Conservation (phyloP, 1,140 invertebrate species). For the Heterodera schachtii region DNA sequence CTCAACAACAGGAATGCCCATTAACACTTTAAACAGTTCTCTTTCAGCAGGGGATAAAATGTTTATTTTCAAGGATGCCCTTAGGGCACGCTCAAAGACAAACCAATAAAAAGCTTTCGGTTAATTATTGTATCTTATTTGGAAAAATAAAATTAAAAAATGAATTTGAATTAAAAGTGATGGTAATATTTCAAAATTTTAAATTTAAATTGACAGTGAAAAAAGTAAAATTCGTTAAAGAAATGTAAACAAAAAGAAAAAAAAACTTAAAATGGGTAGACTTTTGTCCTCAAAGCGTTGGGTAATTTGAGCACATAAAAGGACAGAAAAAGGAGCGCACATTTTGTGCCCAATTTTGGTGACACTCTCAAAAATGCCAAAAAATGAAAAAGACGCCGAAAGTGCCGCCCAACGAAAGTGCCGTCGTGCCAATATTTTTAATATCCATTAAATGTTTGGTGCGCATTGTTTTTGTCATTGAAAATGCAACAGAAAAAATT, state of each 20-base stretch:
- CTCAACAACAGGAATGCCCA: no score
- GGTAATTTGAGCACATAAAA: constrained; percentile 16
- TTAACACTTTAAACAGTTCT: no score
- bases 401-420: background rate
- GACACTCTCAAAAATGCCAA: background rate
- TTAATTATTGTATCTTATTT: no score
- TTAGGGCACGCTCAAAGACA: no score
- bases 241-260: background rate
- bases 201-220: background rate
- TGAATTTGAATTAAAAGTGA: no score
- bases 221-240: background rate
- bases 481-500: background rate
- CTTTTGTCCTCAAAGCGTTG: background rate
- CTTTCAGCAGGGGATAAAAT: no score
- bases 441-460: background rate
- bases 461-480: background rate
- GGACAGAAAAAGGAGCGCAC: background rate
- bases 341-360: background rate
- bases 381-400: no score
- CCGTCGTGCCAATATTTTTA: background rate
- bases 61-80: no score
- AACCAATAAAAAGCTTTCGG: no score
- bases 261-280: background rate
- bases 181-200: background rate
- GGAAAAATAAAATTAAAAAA: no score